Conservation (phyloP, 1,140 invertebrate genomes). For the Tetranychus urticae region DNA sequence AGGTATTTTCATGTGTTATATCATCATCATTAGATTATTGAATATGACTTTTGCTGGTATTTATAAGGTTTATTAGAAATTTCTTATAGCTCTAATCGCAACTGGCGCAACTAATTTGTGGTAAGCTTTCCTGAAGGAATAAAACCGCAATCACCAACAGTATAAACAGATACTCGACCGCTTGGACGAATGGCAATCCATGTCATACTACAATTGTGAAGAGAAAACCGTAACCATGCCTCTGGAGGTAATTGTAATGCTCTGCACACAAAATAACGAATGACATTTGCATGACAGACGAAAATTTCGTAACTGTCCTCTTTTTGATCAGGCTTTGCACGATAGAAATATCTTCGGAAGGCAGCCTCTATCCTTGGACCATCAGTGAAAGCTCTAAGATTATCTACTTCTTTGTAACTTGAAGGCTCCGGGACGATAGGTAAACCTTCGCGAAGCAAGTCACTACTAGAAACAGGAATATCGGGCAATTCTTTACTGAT, state of each 20-base stretch:
- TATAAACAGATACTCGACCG: conserved; percentile 53
- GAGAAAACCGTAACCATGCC: conserved; percentile 72
- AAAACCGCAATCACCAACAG: conserved; percentile 65
- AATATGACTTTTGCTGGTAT: not conserved
- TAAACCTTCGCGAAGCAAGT: conserved; percentile 71
- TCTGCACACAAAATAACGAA: conserved; percentile 87
- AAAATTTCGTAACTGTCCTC: conserved; percentile 67
- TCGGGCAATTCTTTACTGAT: conserved; percentile 40
- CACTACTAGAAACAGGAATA: conserved; percentile 31
- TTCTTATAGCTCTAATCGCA: not conserved
- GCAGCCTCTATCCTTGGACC: conserved; percentile 90
- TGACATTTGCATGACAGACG: conserved; percentile 95
- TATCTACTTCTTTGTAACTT: conserved; percentile 28
- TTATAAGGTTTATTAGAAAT: not conserved
- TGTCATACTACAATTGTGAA: conserved; percentile 82
- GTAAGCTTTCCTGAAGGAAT: conserved; percentile 30
- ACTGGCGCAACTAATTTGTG: not conserved
- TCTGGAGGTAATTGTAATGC: conserved; percentile 90
- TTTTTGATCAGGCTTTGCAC: conserved; percentile 52
- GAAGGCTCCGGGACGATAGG: conserved; percentile 73
- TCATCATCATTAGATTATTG: not conserved
- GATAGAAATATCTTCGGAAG: conserved; percentile 76
- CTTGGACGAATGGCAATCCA: conserved; percentile 60
- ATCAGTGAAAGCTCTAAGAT: conserved; percentile 38
- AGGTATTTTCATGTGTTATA: not conserved